A percentile compares a stretch with the other conserved stretches of the same genome.
Conservation (phyloP, 23 tunicate genomes). For the Phallusia fumigata region DNA sequence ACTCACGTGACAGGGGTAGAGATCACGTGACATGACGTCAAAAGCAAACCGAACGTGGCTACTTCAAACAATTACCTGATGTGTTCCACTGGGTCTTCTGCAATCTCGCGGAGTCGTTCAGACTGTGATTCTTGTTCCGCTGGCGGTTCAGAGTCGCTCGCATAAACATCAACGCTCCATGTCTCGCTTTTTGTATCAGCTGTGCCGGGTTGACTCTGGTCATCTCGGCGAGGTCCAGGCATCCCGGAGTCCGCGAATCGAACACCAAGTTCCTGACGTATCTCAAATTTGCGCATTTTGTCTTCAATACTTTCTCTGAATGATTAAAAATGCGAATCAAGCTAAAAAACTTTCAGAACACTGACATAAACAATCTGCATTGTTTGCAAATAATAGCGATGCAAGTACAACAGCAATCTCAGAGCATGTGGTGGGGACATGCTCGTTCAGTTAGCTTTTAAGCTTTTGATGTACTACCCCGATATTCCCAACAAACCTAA, state of each 20-base stretch:
- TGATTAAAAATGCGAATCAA: not conserved
- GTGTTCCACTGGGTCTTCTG: slow-evolving; percentile 75
- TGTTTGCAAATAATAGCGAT: no score
- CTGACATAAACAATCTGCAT: no score
- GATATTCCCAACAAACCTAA: no score
- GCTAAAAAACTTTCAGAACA: no score
- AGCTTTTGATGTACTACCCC: no score
- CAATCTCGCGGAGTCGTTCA: slow-evolving; percentile 69
- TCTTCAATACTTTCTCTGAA: slow-evolving; percentile 90
- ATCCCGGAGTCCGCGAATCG: slow-evolving; percentile 84
- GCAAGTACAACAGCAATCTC: no score
- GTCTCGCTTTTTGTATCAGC: slow-evolving; percentile 87
- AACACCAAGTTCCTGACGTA: slow-evolving; percentile 82
- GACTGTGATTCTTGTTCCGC: slow-evolving; percentile 74
- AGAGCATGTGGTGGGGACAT: no score
- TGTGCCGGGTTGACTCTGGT: slow-evolving; percentile 22
- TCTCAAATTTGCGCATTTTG: slow-evolving; percentile 97
- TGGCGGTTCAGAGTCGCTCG: slow-evolving; percentile 82
- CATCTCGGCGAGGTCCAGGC: slow-evolving; percentile 35
- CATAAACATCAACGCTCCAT: slow-evolving; percentile 98
- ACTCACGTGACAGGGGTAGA: no score
- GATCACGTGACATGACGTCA: no score
- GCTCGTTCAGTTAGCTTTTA: no score
- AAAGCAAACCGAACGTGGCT: no score
- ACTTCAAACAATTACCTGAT: slow-evolving; percentile 30